Percentiles rank a stretch among this genome's conserved stretches.
Evolutionary conservation across 2,888 invertebrate genomes (phyloP).

Genomic region (Dolichopus griseipennis): DNA sequence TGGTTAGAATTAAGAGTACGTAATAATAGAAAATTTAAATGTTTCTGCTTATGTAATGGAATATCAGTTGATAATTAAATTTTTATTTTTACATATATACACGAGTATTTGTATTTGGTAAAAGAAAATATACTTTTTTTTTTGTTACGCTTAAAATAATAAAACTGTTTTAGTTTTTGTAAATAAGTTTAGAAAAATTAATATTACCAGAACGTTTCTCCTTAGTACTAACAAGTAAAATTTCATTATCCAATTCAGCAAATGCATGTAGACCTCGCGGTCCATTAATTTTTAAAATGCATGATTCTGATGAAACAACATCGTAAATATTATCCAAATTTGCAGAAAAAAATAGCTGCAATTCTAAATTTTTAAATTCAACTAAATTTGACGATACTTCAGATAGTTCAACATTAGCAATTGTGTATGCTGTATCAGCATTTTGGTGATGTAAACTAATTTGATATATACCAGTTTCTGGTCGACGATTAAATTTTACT

Average conservation of each 20-base stretch:
- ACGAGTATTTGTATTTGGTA: too few species aligned
- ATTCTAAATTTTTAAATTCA: constrained; percentile 22
- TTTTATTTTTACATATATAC: neutral
- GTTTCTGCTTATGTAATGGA: constrained; percentile 22
- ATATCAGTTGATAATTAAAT: constrained; percentile 7
- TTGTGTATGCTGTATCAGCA: constrained; percentile 22
- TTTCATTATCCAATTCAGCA: constrained; percentile 23
- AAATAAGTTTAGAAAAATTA: too few species aligned
- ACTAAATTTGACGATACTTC: constrained; percentile 20
- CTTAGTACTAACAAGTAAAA: constrained; percentile 20
- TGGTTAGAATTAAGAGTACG: constrained; percentile 72
- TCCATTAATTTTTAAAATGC: constrained; percentile 22
- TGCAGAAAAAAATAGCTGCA: constrained; percentile 23
- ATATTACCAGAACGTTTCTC: constrained; percentile 14
- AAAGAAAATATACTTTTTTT: too few species aligned
- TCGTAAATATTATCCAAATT: constrained; percentile 19
- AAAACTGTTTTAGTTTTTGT: too few species aligned
- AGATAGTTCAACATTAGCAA: constrained; percentile 21
- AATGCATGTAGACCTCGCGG: constrained; percentile 21
- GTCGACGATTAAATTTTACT: constrained; percentile 20
- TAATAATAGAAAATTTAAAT: constrained; percentile 29
- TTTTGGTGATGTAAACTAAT: constrained; percentile 23
- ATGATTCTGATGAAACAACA: constrained; percentile 21
- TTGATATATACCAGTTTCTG: constrained; percentile 25
- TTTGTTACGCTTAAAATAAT: too few species aligned